phyloP scores from a whole-genome alignment of 2,888 invertebrate species.

The Hecatera dysodea region DNA sequence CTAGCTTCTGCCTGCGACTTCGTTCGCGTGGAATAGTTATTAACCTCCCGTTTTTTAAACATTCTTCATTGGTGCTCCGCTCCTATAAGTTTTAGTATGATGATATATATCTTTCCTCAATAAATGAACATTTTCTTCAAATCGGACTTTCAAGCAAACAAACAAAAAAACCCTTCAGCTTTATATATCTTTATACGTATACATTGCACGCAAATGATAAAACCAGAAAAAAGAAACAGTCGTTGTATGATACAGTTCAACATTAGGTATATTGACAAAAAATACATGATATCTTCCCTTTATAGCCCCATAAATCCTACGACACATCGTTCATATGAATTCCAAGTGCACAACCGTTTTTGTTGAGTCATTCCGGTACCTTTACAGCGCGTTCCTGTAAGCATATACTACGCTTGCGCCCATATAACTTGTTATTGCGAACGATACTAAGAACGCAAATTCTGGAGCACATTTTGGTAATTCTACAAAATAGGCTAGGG shows the following conservation, averaged over 20 bases:
- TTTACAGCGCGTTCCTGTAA: constrained; percentile 67
- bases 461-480: constrained; percentile 68
- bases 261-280: constrained; percentile 39
- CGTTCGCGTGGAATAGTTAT: too few relatives aligned
- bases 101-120: too few relatives aligned
- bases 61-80: too few relatives aligned
- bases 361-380: constrained; percentile 20
- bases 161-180: too few relatives aligned
- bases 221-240: constrained; percentile 13
- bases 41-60: too few relatives aligned
- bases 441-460: constrained; percentile 73
- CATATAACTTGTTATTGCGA: constrained; percentile 75
- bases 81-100: too few relatives aligned
- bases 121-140: too few relatives aligned
- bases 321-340: constrained; percentile 42
- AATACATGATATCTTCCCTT: constrained; percentile 38
- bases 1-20: too few relatives aligned
- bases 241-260: constrained; percentile 27
- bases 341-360: constrained; percentile 27
- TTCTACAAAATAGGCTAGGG: constrained; percentile 68
- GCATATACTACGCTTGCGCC: constrained; percentile 71
- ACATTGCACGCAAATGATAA: background rate
- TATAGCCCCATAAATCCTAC: constrained; percentile 42
- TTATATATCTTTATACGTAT: too few relatives aligned
- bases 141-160: too few relatives aligned